phyloP scores from a whole-genome alignment of 1,140 invertebrate genomes.

The Cecropterus lyciades region DNA sequence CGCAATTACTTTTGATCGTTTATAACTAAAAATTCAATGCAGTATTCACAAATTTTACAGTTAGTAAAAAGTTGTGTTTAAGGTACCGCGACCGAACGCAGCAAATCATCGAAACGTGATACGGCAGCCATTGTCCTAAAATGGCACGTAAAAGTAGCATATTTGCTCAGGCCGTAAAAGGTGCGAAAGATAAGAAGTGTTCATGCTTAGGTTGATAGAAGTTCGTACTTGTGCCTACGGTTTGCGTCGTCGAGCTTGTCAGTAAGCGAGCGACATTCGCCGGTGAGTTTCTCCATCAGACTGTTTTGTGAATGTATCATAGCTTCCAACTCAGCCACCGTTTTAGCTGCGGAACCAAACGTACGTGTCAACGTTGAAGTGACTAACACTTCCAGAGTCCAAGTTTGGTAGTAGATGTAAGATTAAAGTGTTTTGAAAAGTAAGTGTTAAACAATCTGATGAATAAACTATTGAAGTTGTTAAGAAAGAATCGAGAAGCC shows the following conservation, averaged over 20 bases:
- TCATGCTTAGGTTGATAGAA: conserved; percentile 73
- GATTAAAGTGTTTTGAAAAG: conserved; percentile 16
- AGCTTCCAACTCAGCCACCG: conserved; percentile 92
- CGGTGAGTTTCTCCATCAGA: conserved; percentile 94
- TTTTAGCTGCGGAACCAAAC: conserved; percentile 88
- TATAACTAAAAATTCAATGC: no score
- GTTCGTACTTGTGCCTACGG: conserved; percentile 92
- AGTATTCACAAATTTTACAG: no score
- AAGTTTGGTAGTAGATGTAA: conserved; percentile 18
- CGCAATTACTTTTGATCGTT: no score
- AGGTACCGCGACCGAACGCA: no score
- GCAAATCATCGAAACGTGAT: no score
- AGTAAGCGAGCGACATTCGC: conserved; percentile 93
- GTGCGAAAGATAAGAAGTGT: conserved; percentile 49
- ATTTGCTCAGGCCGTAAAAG: not conserved
- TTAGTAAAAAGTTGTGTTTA: no score
- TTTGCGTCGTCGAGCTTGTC: conserved; percentile 93
- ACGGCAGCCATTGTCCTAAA: no score
- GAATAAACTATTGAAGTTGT: conserved; percentile 87
- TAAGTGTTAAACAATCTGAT: conserved; percentile 82
- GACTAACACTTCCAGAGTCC: conserved; percentile 2
- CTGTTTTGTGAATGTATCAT: conserved; percentile 94
- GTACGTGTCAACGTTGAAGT: conserved; percentile 52
- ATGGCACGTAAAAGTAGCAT: no score
- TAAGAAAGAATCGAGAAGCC: conserved; percentile 58